Evolutionary conservation across 2,888 invertebrate genomes (phyloP).

Genomic region (Sinohyriopsis cumingii): DNA sequence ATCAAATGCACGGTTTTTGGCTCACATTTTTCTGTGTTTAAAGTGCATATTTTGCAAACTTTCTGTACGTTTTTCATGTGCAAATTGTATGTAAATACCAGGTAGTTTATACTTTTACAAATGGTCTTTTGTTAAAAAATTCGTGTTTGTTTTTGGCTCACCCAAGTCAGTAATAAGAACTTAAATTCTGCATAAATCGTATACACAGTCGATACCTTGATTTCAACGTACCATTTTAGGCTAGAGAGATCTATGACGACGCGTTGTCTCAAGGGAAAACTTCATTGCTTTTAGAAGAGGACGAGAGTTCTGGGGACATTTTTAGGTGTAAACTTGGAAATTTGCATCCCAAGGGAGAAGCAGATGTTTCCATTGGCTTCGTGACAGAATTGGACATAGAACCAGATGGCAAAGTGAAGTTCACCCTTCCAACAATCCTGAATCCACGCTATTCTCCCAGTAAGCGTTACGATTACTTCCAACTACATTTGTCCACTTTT

Average conservation of each 20-base stretch:
- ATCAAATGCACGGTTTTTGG: too few species aligned
- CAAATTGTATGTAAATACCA: too few species aligned
- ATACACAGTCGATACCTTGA: too few species aligned
- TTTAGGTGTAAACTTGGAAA: slow-evolving; percentile 55
- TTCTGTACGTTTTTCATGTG: too few species aligned
- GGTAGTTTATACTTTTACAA: too few species aligned
- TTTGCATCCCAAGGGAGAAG: slow-evolving; percentile 41
- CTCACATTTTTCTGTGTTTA: too few species aligned
- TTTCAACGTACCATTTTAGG: slow-evolving; percentile 25
- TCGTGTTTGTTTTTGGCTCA: too few species aligned
- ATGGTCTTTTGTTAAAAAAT: too few species aligned
- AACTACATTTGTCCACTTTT: too few species aligned
- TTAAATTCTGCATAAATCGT: too few species aligned
- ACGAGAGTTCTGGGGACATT: slow-evolving; percentile 43
- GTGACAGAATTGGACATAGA: slow-evolving; percentile 46
- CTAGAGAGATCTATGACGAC: slow-evolving; percentile 47
- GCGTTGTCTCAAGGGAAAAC: slow-evolving; percentile 43
- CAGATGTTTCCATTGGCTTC: slow-evolving; percentile 45
- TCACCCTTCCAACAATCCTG: slow-evolving; percentile 46
- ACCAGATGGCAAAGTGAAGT: slow-evolving; percentile 38
- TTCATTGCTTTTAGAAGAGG: slow-evolving; percentile 49
- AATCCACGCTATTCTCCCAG: slow-evolving; percentile 45
- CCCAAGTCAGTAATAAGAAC: too few species aligned
- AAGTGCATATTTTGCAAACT: too few species aligned
- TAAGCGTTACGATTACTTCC: neutral